phyloP scores from a whole-genome alignment of 2,113 vertebrate species.

The Oncorhynchus clarkii region DNA sequence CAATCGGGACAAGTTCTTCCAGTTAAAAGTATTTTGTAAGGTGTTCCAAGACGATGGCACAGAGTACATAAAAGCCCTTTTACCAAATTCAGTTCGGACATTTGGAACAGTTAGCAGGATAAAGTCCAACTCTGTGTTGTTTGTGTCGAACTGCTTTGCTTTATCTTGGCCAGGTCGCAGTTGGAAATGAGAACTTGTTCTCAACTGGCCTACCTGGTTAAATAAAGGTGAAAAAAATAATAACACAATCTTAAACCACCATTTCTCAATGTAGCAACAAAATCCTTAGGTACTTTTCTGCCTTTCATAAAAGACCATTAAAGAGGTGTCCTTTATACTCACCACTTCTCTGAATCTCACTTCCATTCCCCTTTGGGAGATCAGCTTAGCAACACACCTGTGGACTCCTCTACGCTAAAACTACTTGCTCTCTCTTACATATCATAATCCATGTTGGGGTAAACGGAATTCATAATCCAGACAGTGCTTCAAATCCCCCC shows the following conservation, averaged over 20 bases:
- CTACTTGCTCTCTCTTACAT: slow-evolving; percentile 35
- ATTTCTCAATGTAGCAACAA: not conserved
- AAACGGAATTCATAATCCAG: slow-evolving; percentile 22
- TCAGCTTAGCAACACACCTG: slow-evolving; percentile 52
- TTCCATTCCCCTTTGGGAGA: slow-evolving; percentile 66
- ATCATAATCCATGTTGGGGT: not conserved
- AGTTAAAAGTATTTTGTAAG: too few relatives aligned
- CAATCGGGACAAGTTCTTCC: too few relatives aligned
- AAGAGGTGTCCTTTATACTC: slow-evolving; percentile 45
- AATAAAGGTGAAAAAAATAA: too few relatives aligned
- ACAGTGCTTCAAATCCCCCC: not conserved
- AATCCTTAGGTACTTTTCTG: not conserved
- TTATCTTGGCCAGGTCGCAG: too few relatives aligned
- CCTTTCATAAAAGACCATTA: not conserved
- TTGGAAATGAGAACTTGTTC: too few relatives aligned
- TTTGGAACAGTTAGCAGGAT: too few relatives aligned
- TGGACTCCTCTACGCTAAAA: slow-evolving; percentile 30
- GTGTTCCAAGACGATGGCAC: too few relatives aligned
- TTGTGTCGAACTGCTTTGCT: too few relatives aligned
- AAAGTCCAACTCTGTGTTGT: too few relatives aligned
- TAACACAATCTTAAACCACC: not conserved
- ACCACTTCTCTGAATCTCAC: slow-evolving; percentile 74
- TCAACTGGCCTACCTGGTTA: too few relatives aligned
- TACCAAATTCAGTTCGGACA: too few relatives aligned
- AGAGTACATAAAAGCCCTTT: too few relatives aligned